These are phyloP conservation scores for Drosophila carrolli DNA, from an alignment of 1,140 invertebrate genomes.

Conservation along the genomic window DNA sequence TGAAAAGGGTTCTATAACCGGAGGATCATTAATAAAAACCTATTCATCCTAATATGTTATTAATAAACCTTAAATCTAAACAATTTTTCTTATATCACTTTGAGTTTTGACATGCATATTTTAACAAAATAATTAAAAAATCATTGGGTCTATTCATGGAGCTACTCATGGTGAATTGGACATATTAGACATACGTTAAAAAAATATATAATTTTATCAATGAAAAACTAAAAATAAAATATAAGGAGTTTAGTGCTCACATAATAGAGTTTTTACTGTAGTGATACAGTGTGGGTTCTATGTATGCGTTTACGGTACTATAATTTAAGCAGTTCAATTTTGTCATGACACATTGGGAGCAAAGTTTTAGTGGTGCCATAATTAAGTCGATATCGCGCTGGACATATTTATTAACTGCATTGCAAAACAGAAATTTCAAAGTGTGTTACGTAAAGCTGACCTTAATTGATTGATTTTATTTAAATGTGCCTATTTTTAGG, in stretches of 20 bases:
- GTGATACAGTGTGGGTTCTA: not conserved
- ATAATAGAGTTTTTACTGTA: slow-evolving; percentile 9
- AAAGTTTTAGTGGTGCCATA: slow-evolving; percentile 52
- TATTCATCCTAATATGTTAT: not conserved
- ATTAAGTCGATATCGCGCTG: slow-evolving; percentile 44
- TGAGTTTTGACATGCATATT: not conserved
- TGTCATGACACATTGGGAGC: slow-evolving; percentile 24
- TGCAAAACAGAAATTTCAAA: slow-evolving; percentile 3
- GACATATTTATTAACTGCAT: slow-evolving; percentile 52
- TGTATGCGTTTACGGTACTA: slow-evolving; percentile 15
- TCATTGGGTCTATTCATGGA: not conserved
- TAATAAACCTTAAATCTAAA: not conserved
- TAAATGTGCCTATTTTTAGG: slow-evolving; percentile 23
- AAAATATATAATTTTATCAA: too few relatives aligned
- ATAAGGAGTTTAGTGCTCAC: not conserved
- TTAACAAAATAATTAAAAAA: not conserved
- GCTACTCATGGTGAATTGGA: too few relatives aligned
- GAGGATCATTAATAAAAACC: too few relatives aligned
- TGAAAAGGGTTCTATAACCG: not conserved
- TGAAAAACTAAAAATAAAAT: too few relatives aligned
- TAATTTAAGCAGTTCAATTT: slow-evolving; percentile 25
- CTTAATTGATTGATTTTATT: slow-evolving; percentile 9
- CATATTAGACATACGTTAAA: too few relatives aligned
- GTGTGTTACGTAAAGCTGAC: slow-evolving; percentile 41
- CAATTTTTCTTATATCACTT: not conserved